A percentile compares a stretch with the other conserved stretches of the same genome.
phyloP scores from a whole-genome alignment of 2,797 vertebrate genomes.

The Hippoglossus hippoglossus region DNA sequence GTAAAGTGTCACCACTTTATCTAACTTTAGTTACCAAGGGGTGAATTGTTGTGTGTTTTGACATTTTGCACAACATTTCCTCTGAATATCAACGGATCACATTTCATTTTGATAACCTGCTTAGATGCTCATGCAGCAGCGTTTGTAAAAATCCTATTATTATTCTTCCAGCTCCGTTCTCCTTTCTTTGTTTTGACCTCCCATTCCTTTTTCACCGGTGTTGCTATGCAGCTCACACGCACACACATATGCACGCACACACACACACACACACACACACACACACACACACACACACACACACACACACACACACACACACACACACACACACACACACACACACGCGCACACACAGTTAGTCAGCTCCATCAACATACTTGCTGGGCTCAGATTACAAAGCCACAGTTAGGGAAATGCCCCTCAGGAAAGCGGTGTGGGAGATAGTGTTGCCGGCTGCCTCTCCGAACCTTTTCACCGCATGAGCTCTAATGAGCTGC shows the following conservation, averaged over 20 bases:
- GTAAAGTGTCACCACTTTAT: no score
- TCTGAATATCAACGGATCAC: constrained; percentile 12
- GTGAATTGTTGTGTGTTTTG: background rate
- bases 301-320: constrained; percentile 15
- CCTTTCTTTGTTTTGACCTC: constrained; percentile 34
- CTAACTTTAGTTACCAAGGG: background rate
- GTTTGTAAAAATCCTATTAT: constrained; percentile 6
- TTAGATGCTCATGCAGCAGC: constrained; percentile 4
- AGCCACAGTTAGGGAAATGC: constrained; percentile 62
- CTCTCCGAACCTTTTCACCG: constrained; percentile 53
- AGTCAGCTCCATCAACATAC: constrained; percentile 59
- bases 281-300: constrained; percentile 15
- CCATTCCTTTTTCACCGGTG: constrained; percentile 19
- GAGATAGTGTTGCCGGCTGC: constrained; percentile 50
- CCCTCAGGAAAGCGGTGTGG: constrained; percentile 60
- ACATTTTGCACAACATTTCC: background rate
- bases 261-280: constrained; percentile 16
- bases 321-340: constrained; percentile 16
- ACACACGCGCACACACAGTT: constrained; percentile 12
- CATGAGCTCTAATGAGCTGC: constrained; percentile 65
- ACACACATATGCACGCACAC: constrained; percentile 14
- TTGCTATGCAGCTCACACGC: constrained; percentile 48
- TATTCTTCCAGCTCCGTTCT: constrained; percentile 6
- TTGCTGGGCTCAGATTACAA: constrained; percentile 78
- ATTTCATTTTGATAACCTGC: constrained; percentile 6